Conservation (phyloP, 2,797 vertebrate genomes). For the Tenualosa ilisha region DNA sequence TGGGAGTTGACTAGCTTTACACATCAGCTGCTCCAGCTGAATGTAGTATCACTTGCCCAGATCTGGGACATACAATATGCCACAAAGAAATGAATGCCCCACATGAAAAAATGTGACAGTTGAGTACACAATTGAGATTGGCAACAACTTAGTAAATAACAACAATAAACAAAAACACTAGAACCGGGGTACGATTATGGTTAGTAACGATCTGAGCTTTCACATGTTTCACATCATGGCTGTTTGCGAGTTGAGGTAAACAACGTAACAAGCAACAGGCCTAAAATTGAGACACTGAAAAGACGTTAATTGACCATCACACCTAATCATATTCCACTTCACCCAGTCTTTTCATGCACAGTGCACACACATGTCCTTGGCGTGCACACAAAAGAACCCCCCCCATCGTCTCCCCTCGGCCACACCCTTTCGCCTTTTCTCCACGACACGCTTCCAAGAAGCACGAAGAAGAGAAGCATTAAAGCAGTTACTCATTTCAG, state of each 20-base stretch:
- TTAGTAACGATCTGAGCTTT: not conserved
- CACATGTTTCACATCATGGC: not conserved
- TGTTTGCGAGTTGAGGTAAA: not conserved
- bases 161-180: not conserved
- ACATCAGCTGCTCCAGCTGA: not conserved
- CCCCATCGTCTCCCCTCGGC: not conserved
- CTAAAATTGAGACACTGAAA: not conserved
- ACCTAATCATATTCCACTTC: constrained; percentile 22
- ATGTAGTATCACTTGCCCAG: not conserved
- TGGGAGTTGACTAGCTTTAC: not conserved
- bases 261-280: not conserved
- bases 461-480: not conserved
- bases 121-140: no score
- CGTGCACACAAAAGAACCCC: not conserved
- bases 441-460: not conserved
- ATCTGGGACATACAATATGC: not conserved
- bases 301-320: not conserved
- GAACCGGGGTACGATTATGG: not conserved
- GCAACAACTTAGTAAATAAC: not conserved
- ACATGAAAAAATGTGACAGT: not conserved
- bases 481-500: constrained; percentile 13
- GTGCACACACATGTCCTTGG: not conserved
- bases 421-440: not conserved
- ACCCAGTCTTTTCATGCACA: not conserved
- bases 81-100: not conserved